These are phyloP conservation scores for Chlorodrepanis virens DNA, from an alignment of 2,113 vertebrate species.

Conservation along the genomic window DNA sequence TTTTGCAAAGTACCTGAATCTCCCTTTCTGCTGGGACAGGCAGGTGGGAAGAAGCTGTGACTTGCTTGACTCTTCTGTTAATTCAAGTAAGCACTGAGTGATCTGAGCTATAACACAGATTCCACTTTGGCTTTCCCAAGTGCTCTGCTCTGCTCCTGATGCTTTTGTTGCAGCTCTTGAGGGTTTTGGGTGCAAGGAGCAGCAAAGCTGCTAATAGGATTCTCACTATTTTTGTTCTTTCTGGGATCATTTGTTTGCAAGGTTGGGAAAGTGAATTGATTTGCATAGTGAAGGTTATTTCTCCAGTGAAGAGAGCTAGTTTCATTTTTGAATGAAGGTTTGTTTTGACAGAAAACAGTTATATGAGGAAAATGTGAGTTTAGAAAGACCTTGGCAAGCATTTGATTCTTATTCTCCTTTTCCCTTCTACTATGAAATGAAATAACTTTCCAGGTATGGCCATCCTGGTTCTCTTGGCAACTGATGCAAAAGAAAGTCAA, in stretches of 20 bases:
- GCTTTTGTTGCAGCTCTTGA: neutral
- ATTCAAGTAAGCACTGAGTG: neutral
- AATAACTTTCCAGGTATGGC: neutral
- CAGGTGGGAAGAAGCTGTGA: neutral
- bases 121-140: neutral
- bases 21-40: neutral
- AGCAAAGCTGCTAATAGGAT: neutral
- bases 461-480: neutral
- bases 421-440: neutral
- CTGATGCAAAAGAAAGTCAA: neutral
- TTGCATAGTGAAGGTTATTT: slow-evolving; percentile 22
- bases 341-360: slow-evolving; percentile 38
- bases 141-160: neutral
- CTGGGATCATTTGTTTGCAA: neutral
- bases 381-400: slow-evolving; percentile 1
- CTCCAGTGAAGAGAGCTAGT: neutral
- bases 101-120: neutral
- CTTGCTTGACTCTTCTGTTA: neutral
- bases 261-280: slow-evolving; percentile 5
- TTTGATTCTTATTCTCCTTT: neutral
- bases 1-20: neutral
- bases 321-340: neutral
- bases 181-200: neutral
- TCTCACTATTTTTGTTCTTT: neutral
- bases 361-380: slow-evolving; percentile 7